These are phyloP conservation scores for Anastatus disparis DNA, from an alignment of 1,140 invertebrate genomes.

Conservation along the genomic window DNA sequence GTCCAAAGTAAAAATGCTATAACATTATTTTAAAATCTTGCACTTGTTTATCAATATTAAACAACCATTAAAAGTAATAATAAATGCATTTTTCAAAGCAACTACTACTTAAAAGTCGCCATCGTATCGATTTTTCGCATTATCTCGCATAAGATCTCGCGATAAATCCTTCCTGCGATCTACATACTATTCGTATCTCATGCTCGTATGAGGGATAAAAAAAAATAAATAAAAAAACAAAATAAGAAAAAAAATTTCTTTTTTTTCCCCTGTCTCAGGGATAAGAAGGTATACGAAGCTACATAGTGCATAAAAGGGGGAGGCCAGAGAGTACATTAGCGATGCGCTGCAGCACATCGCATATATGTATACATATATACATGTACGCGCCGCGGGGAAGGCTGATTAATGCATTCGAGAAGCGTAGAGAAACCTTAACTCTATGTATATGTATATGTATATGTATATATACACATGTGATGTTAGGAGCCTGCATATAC, in stretches of 20 bases:
- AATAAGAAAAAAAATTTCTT: not conserved
- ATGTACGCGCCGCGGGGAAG: slow-evolving; percentile 5
- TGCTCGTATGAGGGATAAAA: not conserved
- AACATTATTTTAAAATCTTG: no score
- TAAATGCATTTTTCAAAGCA: no score
- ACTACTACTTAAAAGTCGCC: no score
- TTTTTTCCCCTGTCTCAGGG: not conserved
- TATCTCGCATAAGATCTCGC: not conserved
- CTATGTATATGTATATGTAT: not conserved
- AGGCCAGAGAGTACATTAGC: slow-evolving; percentile 34
- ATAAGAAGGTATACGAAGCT: not conserved
- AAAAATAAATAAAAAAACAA: not conserved
- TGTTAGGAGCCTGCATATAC: not conserved
- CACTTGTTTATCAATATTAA: no score
- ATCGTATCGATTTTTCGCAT: no score
- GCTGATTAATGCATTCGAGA: slow-evolving; percentile 38
- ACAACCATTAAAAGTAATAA: no score
- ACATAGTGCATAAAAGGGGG: not conserved
- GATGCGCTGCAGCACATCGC: slow-evolving; percentile 11
- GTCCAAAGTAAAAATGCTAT: no score
- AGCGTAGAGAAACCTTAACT: slow-evolving; percentile 2
- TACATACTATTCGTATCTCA: slow-evolving; percentile 9
- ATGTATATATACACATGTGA: not conserved
- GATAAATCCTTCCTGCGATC: slow-evolving; percentile 16
- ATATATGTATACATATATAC: no score